Evolutionary conservation across 2,113 vertebrate genomes (phyloP), one percentile per base, ranked within the genome.

Genomic region (Cochlearius cochlearius): DNA sequence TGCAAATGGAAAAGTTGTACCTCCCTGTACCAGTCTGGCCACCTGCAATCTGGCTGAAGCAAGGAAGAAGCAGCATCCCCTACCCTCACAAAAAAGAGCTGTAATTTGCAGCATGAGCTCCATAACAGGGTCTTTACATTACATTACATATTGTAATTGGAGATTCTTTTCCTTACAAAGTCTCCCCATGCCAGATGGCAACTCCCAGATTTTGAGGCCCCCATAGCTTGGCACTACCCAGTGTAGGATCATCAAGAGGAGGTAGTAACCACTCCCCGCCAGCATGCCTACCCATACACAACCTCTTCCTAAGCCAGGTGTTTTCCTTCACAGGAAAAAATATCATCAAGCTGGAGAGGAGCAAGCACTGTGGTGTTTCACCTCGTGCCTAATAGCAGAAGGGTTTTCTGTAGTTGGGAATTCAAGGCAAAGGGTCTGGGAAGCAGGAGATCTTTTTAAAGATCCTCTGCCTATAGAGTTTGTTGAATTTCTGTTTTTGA

Each of bases 141-240:
- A 32, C 22, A 9, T 5, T 62, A 19, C 21, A 21, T 5, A n/a
- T 8, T 6, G 0, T 14, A 64, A 59, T 56, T 56, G 55, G 55
- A 20, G 30, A 45, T 91, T 15, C 17, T 29, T 55, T 6, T 50
- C 25, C 23, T 81, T 58, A 11, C 27, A 64, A 71, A 63, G 5
- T 34, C 15, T 49, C n/a, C 27, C 19, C 50, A 27, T 5, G 22
- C 10, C 30, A 32, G 32, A 36, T 0, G 81, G 29, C 21, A 86
- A 3, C 19, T 49, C 27, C 11, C 12, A 80, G 1, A 34, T 62
- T 43, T 27, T 12, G 12, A 55, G 16, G 41, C 12, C 18, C 5
- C 39, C 30, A 2, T 6, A 43, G 18, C 5, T 1, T 36, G 34
- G 45, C 72, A 43, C 16, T 52, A 13, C 4, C 0, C 1, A 20